These are phyloP conservation scores for Romanogobio albipinnatus DNA, from an alignment of 2,113 vertebrate species.

Conservation along the genomic window DNA sequence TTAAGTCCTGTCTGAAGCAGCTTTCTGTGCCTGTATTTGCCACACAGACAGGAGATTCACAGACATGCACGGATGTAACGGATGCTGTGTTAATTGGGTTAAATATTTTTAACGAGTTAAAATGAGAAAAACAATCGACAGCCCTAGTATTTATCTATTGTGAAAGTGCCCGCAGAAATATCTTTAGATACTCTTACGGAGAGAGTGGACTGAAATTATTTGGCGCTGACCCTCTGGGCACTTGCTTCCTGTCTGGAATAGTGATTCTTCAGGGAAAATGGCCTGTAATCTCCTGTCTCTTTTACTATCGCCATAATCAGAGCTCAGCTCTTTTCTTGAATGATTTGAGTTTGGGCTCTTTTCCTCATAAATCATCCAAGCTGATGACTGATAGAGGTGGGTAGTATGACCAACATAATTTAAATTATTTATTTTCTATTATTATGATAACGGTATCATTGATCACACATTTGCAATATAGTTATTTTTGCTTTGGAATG, in stretches of 20 bases:
- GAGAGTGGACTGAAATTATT: slow-evolving; percentile 40
- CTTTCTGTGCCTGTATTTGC: no score
- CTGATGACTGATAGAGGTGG: not conserved
- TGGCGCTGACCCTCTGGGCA: not conserved
- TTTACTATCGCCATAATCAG: slow-evolving; percentile 30
- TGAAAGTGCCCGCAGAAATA: slow-evolving; percentile 44
- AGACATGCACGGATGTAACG: no score
- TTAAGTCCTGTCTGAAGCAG: no score
- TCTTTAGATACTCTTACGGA: slow-evolving; percentile 24
- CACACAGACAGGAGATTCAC: no score
- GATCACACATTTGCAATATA: not conserved
- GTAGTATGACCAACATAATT: not conserved
- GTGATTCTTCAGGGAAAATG: slow-evolving; percentile 14
- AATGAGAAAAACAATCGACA: no score
- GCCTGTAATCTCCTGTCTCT: slow-evolving; percentile 9
- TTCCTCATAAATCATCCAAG: not conserved
- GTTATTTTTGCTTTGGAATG: not conserved
- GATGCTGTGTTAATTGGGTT: no score
- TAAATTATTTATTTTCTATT: not conserved
- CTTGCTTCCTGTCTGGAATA: slow-evolving; percentile 39
- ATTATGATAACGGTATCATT: not conserved
- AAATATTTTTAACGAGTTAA: no score
- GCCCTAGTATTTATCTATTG: slow-evolving; percentile 40
- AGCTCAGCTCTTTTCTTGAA: not conserved
- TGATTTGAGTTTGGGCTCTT: not conserved